Evolutionary conservation across 2,888 invertebrate species (phyloP), one percentile per base, ranked within the genome.

Genomic region (Eugnorisma glareosa): DNA sequence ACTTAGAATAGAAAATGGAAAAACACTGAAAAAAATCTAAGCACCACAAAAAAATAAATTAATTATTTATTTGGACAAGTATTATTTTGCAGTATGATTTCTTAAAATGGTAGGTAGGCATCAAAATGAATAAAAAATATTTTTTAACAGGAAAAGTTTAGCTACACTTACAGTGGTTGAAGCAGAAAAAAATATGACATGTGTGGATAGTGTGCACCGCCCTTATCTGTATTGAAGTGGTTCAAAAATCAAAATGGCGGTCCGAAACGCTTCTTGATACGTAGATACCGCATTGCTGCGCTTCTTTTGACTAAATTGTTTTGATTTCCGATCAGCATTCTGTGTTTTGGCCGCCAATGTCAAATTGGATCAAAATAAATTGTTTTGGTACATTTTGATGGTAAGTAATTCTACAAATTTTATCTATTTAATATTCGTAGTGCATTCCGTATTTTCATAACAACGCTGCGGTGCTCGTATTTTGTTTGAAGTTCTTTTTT

Each of bases 281-380:
- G 93, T 93, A 67, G 67, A 77, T 84, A 90, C 89, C 93, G 94
- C 93, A 94, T 94, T 94, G 92, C 93, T 94, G 94, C 94, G 94
- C 92, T 93, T 92, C 84, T 83, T 83, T 75, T 77, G 67, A 78
- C 63, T 78, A 77, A 83, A 84, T 87, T 80, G 68, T 79, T 82
- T 73, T 82, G 87, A 90, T 91, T 92, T 94, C 91, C 89, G 93
- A 93, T 90, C 91, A 89, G 84, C 84, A 77, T 72, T 86, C 81
- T 73, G 77, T 83, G 81, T 89, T 86, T 90, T 90, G 89, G 89
- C 90, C 91, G 92, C 91, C 89, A 93, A 93, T 92, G 93, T 94
- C 93, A 94, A 94, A 91, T 82, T 77, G 67, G 51, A 86, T 86
- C 85, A 88, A 86, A 89, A 90, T 87, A 90, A 85, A 78, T 80